These are phyloP conservation scores for Poecilia velifera DNA, from an alignment of 2,797 vertebrate genomes.

Conservation along the genomic window DNA sequence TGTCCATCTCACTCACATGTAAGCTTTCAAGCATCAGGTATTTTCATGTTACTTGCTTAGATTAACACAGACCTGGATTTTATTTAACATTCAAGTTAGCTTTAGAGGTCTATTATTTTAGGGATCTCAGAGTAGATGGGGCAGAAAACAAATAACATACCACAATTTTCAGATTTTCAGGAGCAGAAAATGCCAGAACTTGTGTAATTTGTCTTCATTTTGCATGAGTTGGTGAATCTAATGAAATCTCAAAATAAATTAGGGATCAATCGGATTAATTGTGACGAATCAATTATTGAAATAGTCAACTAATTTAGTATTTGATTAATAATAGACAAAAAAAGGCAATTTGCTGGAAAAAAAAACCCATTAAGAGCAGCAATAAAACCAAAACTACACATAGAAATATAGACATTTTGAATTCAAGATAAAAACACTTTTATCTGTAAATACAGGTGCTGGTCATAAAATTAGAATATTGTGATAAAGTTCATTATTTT, in stretches of 20 bases:
- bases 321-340: too few relatives aligned
- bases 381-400: too few relatives aligned
- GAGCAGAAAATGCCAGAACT: neutral
- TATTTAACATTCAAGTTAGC: neutral
- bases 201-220: neutral
- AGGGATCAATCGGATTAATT: too few relatives aligned
- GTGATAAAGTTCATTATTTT: too few relatives aligned
- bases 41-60: neutral
- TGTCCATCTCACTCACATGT: neutral
- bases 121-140: neutral
- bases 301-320: too few relatives aligned
- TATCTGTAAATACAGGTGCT: too few relatives aligned
- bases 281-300: too few relatives aligned
- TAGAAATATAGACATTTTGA: too few relatives aligned
- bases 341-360: too few relatives aligned
- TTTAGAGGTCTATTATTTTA: neutral
- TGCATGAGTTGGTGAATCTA: neutral
- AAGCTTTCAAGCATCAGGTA: neutral
- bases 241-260: neutral
- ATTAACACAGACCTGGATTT: neutral
- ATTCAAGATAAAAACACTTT: too few relatives aligned
- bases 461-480: too few relatives aligned
- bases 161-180: neutral
- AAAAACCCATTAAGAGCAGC: too few relatives aligned
- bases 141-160: neutral